Base-by-base conservation (phyloP, 2,888 invertebrate species). In the Baronia brevicornis region DNA sequence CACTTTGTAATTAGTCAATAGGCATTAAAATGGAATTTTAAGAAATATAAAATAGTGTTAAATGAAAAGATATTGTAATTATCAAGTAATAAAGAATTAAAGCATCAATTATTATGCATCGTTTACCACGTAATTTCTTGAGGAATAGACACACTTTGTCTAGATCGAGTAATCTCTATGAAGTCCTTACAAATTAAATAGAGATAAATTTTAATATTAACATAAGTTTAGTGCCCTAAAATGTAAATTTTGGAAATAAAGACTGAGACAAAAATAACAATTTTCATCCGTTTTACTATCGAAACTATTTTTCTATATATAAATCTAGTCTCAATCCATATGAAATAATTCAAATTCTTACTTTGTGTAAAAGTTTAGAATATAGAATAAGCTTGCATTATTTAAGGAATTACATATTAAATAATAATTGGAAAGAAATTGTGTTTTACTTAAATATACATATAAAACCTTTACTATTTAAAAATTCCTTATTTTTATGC, bases 311-410 rank as follows among this genome's bases (percentile, higher is more conserved):
- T 29, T 21, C 22, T 12, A 34, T 31, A 33, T 18, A 28, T 27
- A 35, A 28, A 34, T 50, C 50, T 51, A 53, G 53, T 53, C 50
- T 50, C 41, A 40, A 38, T 43, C 38, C 39, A 39, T 41, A 44
- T 41, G 33, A 35, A 27, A 28, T 19, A 13, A 40, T 39, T 38
- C 24, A 42, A 37, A 22, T 38, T 18, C 41, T 45, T 41, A 40
- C 36, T 27, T 33, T 20, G 26, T 33, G 26, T 36, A 25, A 35
- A 36, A 28, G 21, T 36, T 36, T 41, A 37, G 33, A 38, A 26
- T 36, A 38, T 19, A 28, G 24, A 24, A 19, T 36, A 32, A 33
- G 40, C 36, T 44, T 44, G 38, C 17, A 21, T 26, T 28, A 15
- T 5, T 18, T 26, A 20, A 21, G 21, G 20, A 17, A 5, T 4